These are phyloP conservation scores for Tetramorium alpestre DNA, from an alignment of 1,140 invertebrate genomes.

Conservation along the genomic window DNA sequence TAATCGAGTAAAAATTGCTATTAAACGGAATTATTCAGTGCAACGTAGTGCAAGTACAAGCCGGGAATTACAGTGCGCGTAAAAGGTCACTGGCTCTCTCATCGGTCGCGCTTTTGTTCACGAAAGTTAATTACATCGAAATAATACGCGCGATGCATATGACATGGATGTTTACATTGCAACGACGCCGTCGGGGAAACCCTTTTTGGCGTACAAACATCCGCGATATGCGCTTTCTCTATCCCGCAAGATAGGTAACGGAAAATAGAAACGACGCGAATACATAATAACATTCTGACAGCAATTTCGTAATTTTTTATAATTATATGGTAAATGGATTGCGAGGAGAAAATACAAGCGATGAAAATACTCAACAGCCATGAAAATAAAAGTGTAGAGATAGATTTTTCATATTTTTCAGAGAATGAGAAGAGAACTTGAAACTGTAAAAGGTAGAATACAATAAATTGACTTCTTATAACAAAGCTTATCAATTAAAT, in stretches of 20 bases:
- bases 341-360: not conserved
- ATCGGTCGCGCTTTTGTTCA: constrained; percentile 41
- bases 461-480: not conserved
- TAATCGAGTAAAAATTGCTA: constrained; percentile 34
- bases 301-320: constrained; percentile 33
- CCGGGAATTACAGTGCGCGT: not conserved
- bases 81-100: constrained; percentile 27
- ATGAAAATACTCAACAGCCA: constrained; percentile 1
- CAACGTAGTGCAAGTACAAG: not conserved
- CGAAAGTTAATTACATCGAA: constrained; percentile 51
- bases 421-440: not conserved
- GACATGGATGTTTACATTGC: constrained; percentile 40
- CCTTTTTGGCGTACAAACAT: constrained; percentile 30
- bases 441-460: not conserved
- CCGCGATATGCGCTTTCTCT: not conserved
- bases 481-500: not conserved
- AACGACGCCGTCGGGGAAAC: not conserved
- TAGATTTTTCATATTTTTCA: not conserved
- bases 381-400: not conserved
- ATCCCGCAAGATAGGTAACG: constrained; percentile 14
- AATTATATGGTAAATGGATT: constrained; percentile 20
- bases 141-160: constrained; percentile 37
- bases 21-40: constrained; percentile 36
- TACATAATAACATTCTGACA: constrained; percentile 27
- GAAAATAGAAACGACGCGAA: constrained; percentile 12